These are phyloP conservation scores for Mya arenaria DNA, from an alignment of 1,140 invertebrate genomes.

Conservation along the genomic window DNA sequence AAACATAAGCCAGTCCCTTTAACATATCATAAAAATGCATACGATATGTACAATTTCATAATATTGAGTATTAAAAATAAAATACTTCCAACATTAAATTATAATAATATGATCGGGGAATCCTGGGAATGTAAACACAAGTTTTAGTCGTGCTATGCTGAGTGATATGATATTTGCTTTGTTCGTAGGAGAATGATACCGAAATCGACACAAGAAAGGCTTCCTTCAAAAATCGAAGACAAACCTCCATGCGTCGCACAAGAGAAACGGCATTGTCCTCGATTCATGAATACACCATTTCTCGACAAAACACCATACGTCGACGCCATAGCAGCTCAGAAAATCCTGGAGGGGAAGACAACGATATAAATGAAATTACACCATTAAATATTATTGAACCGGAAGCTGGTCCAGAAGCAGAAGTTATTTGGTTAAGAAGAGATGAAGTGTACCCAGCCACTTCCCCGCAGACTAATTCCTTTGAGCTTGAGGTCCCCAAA, in stretches of 20 bases:
- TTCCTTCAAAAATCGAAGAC: constrained; percentile 37
- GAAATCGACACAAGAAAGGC: constrained; percentile 35
- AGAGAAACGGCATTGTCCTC: constrained; percentile 42
- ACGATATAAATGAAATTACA: not conserved
- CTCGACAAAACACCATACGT: constrained; percentile 36
- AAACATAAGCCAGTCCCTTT: too few species aligned
- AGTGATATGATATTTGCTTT: not conserved
- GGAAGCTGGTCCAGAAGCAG: constrained; percentile 32
- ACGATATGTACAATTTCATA: too few species aligned
- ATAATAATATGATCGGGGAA: too few species aligned
- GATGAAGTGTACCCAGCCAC: constrained; percentile 51
- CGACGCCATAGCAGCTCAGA: constrained; percentile 40
- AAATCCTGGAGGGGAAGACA: not conserved
- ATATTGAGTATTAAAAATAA: too few species aligned
- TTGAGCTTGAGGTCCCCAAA: constrained; percentile 39
- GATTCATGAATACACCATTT: constrained; percentile 36
- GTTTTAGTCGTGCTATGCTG: too few species aligned
- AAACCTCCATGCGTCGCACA: constrained; percentile 30
- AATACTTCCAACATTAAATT: too few species aligned
- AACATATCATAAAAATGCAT: too few species aligned
- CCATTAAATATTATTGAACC: not conserved
- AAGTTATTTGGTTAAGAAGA: constrained; percentile 59
- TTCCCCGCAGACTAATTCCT: not conserved
- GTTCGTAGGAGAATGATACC: constrained; percentile 27
- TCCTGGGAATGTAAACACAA: too few species aligned